These are phyloP conservation scores for Chromoteleia sp. DNA, from an alignment of 2,888 invertebrate genomes.

Conservation along the genomic window DNA sequence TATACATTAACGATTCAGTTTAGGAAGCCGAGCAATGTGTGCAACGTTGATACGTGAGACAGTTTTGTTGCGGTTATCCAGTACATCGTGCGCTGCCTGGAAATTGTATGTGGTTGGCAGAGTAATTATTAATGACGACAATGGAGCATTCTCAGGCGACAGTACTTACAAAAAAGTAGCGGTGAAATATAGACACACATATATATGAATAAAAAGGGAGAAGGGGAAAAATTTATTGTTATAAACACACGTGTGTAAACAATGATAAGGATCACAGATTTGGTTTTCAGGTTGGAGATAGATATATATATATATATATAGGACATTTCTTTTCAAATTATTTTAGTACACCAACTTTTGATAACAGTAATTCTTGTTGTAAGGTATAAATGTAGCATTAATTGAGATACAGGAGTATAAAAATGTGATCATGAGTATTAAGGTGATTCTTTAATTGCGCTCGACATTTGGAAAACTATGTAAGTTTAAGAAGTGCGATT, in stretches of 20 bases:
- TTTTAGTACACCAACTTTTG: no score
- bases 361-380: no score
- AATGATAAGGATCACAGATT: constrained; percentile 5
- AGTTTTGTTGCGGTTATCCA: constrained; percentile 66
- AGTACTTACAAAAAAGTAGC: constrained; percentile 72
- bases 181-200: constrained; percentile 36
- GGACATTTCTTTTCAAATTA: no score
- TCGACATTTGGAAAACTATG: no score
- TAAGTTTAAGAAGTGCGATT: no score
- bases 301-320: no score
- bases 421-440: no score
- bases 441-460: no score
- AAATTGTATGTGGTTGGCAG: constrained; percentile 67
- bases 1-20: constrained; percentile 56
- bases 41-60: constrained; percentile 54
- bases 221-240: constrained; percentile 3
- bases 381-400: no score
- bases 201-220: constrained; percentile 18
- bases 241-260: constrained; percentile 5
- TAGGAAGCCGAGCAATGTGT: constrained; percentile 57
- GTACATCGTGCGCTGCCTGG: constrained; percentile 66
- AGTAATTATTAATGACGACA: constrained; percentile 73
- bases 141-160: constrained; percentile 77
- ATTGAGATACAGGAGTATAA: no score
- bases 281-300: constrained; percentile 15